A percentile compares a stretch with the other conserved stretches of the same genome.
phyloP scores from a whole-genome alignment of 2,113 vertebrate species.

The Rhombomys opimus region DNA sequence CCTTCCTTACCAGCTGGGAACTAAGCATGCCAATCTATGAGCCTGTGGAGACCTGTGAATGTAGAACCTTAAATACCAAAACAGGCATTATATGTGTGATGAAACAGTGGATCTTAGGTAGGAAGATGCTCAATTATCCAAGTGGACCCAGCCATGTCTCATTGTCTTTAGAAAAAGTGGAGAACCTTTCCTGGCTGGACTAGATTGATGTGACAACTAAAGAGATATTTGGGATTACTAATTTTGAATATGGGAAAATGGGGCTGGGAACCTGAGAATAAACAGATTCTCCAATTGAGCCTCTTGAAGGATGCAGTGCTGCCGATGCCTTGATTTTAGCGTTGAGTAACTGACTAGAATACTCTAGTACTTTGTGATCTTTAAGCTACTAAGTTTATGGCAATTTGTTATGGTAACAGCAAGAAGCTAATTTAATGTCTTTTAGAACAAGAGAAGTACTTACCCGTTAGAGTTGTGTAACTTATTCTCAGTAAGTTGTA shows the following conservation, averaged over 20 bases:
- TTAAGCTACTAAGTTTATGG: neutral
- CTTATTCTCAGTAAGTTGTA: slow-evolving; percentile 16
- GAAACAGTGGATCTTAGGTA: neutral
- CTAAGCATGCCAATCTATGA: neutral
- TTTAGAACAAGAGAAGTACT: neutral
- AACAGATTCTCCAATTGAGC: neutral
- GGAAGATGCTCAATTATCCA: neutral
- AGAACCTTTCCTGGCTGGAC: neutral
- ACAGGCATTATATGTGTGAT: neutral
- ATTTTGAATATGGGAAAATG: neutral
- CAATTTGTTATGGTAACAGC: neutral
- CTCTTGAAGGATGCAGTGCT: neutral
- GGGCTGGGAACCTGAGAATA: neutral
- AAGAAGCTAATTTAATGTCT: neutral
- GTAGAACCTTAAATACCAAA: neutral
- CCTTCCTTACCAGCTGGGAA: neutral
- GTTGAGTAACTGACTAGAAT: neutral
- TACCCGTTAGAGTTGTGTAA: neutral
- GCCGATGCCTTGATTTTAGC: neutral
- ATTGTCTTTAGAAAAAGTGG: neutral
- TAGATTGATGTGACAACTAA: neutral
- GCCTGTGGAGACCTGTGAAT: neutral
- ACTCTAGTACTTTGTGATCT: neutral
- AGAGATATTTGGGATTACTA: neutral
- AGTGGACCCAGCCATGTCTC: neutral